Percentiles rank a stretch among this genome's conserved stretches.
These are phyloP conservation scores for Pogonognathellus flavescens DNA, from an alignment of 1,140 invertebrate species.

Conservation along the genomic window DNA sequence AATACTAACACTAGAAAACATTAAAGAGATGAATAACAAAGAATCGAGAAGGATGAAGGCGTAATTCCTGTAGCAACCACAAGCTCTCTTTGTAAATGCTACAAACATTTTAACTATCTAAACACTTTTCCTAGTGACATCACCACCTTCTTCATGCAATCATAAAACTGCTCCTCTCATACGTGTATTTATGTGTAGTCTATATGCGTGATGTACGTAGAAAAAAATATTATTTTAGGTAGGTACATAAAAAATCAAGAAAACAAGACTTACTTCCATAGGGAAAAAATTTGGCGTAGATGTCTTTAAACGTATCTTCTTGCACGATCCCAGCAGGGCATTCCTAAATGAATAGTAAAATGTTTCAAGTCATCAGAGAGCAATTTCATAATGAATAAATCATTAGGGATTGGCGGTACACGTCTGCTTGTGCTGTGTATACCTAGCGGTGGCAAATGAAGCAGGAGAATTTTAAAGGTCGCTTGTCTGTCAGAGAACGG, in stretches of 20 bases:
- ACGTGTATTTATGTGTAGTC: neutral
- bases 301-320: conserved; percentile 97
- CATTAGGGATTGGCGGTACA: neutral
- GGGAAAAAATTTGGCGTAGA: conserved; percentile 98
- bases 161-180: neutral
- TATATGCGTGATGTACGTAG: neutral
- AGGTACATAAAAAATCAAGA: conserved; percentile 42
- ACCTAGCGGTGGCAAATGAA: too few species aligned
- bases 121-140: neutral
- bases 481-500: too few species aligned
- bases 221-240: too few species aligned
- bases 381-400: conserved; percentile 21
- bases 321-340: conserved; percentile 97
- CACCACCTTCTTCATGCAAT: neutral
- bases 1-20: conserved; percentile 13
- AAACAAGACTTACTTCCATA: conserved; percentile 90
- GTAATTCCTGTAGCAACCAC: neutral
- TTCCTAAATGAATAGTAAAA: conserved; percentile 77
- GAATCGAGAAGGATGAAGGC: conserved; percentile 15
- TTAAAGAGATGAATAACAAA: conserved; percentile 20
- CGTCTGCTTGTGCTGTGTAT: too few species aligned
- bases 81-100: neutral
- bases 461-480: too few species aligned
- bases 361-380: too few species aligned
- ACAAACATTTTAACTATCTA: conserved; percentile 9